phyloP scores from a whole-genome alignment of 2,113 vertebrate species.

The Gymnobelideus leadbeateri region DNA sequence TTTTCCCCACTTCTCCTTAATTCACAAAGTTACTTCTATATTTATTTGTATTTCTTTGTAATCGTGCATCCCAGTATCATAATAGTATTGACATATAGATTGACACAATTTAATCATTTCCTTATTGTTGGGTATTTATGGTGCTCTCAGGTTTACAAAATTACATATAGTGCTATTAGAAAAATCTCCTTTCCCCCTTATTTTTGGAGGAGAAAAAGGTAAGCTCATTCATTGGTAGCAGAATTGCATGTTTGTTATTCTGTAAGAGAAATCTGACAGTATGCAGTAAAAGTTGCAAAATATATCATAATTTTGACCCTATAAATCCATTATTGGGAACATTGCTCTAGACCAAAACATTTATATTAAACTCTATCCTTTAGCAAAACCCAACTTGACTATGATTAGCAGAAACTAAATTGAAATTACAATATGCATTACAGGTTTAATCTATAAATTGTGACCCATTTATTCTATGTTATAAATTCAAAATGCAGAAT shows the following conservation, averaged over 20 bases:
- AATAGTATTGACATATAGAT: background rate
- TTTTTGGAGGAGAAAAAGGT: background rate
- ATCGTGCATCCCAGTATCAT: background rate
- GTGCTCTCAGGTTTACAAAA: background rate
- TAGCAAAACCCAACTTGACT: background rate
- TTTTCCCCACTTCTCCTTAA: background rate
- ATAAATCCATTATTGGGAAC: background rate
- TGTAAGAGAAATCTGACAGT: background rate
- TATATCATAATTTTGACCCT: background rate
- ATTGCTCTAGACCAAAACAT: background rate
- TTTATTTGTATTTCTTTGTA: background rate
- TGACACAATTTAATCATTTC: background rate
- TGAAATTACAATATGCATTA: background rate
- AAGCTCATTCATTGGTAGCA: background rate
- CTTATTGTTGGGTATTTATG: background rate
- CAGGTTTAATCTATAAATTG: conserved; percentile 32
- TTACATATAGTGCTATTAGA: background rate
- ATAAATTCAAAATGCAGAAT: conserved; percentile 36
- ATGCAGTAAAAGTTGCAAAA: background rate
- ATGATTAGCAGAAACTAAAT: conserved; percentile 8
- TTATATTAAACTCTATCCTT: background rate
- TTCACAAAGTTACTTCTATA: background rate
- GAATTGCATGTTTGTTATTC: background rate
- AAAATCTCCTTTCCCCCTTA: background rate
- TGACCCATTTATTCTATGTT: conserved; percentile 40